Base-by-base conservation (phyloP, 2,888 invertebrate species). In the Ceramica pisi region DNA sequence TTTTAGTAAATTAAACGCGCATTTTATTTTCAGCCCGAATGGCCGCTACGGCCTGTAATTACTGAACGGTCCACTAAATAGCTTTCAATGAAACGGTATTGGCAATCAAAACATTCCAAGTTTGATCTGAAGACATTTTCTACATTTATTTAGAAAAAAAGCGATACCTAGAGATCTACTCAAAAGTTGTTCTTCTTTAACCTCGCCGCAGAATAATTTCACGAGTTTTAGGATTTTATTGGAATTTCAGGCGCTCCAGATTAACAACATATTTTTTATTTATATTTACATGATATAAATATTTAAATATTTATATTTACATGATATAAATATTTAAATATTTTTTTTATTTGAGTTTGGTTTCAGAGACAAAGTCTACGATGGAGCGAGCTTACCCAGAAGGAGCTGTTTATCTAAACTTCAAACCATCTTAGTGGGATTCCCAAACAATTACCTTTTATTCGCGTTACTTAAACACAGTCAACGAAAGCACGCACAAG, bases 41-140 rank as follows among this genome's bases (percentile, higher is more conserved):
- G 41, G 46, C 46, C n/a, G 44, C 46, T 21, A 53, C 46, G 51
- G 48, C 14, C 48, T 57, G 66, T 81, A 72, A 72, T 81, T 66
- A 71, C 67, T 35, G 16, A 51, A 66, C 55, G 51, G 55, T 68
- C 78, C 44, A 63, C 59, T 68, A 68, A 71, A 82, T 67, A 75
- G 65, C 71, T 78, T 70, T 69, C 74, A 78, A 51, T 63, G 57
- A 73, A 70, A 70, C 62, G 61, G 51, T 81, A 77, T 80, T 81
- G 63, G 21, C 78, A 77, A 76, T 76, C 56, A 67, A 79, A 78
- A 70, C 59, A 75, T 75, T 63, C 59, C 46, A 35, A 51, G 31
- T 53, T 51, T 12, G 26, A 61, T 68, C 26, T 38, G 9, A 67
- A 64, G 38, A 53, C 38, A 44, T 53, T 51, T 66, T 66, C 57